Percentiles rank a stretch among this genome's conserved stretches.
phyloP scores from a whole-genome alignment of 2,797 vertebrate genomes.

The Clarias platycephalus region DNA sequence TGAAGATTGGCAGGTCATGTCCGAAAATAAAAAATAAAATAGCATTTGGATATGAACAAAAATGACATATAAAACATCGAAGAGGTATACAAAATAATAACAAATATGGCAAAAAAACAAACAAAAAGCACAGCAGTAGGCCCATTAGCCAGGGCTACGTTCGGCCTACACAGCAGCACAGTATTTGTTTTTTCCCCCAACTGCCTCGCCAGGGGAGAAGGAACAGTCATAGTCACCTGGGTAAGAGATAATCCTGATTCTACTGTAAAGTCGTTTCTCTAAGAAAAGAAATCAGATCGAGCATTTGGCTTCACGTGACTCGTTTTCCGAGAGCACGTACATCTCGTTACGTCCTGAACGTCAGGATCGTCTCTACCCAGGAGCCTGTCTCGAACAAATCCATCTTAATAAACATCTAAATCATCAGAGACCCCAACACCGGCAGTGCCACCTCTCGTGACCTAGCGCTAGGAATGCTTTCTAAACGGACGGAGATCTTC shows the following conservation, averaged over 20 bases:
- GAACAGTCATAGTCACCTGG: slow-evolving; percentile 74
- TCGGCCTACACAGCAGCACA: slow-evolving; percentile 78
- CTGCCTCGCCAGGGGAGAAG: slow-evolving; percentile 63
- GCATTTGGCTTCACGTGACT: background rate
- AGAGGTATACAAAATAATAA: slow-evolving; percentile 67
- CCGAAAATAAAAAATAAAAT: slow-evolving; percentile 61
- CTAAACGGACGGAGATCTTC: slow-evolving; percentile 68
- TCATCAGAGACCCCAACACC: slow-evolving; percentile 61
- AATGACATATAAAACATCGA: slow-evolving; percentile 60
- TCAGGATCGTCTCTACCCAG: slow-evolving; percentile 71
- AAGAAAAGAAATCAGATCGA: slow-evolving; percentile 10
- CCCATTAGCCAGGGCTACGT: slow-evolving; percentile 66
- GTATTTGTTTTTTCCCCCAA: slow-evolving; percentile 59
- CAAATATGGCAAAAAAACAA: slow-evolving; percentile 59
- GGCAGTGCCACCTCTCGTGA: slow-evolving; percentile 68
- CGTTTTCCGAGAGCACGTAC: background rate
- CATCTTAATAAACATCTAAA: slow-evolving; percentile 57
- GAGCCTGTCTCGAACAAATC: slow-evolving; percentile 67
- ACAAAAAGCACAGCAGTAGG: slow-evolving; percentile 71
- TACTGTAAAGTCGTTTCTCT: slow-evolving; percentile 53
- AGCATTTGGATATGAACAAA: slow-evolving; percentile 56
- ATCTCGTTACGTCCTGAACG: background rate
- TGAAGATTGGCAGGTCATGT: slow-evolving; percentile 59
- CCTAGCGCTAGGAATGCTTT: slow-evolving; percentile 75
- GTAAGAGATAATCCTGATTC: slow-evolving; percentile 69